Percentiles rank a stretch among this genome's conserved stretches.
These are phyloP conservation scores for Strix aluco DNA, from an alignment of 2,113 vertebrate species.

Conservation along the genomic window DNA sequence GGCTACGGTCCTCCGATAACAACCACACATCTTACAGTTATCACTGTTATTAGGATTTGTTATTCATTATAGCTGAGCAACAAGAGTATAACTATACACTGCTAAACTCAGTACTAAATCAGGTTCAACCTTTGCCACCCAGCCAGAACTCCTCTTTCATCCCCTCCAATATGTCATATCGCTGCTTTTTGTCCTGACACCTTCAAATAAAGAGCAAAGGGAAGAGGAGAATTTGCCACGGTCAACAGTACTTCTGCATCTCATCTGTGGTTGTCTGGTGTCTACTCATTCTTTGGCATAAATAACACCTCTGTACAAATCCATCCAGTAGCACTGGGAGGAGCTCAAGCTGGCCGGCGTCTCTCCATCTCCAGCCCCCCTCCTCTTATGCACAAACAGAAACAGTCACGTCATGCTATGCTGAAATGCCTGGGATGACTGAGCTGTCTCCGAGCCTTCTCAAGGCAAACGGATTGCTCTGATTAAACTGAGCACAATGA, in stretches of 20 bases:
- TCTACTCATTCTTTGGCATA: not conserved
- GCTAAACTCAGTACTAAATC: not conserved
- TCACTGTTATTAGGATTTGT: not conserved
- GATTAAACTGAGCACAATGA: not conserved
- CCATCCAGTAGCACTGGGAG: not conserved
- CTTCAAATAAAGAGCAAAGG: not conserved
- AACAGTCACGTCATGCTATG: not conserved
- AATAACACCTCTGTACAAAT: not conserved
- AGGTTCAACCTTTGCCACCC: not conserved
- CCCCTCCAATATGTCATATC: not conserved
- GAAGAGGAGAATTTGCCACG: not conserved
- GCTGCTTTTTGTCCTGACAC: not conserved
- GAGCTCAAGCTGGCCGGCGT: accelerated
- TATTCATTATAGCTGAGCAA: not conserved
- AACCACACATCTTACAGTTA: not conserved
- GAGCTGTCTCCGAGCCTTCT: not conserved
- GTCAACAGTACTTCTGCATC: not conserved
- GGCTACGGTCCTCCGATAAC: not conserved
- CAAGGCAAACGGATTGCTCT: not conserved
- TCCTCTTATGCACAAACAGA: not conserved
- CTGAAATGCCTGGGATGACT: accelerated
- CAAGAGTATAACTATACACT: not conserved
- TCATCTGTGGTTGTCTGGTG: not conserved
- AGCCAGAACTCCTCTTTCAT: not conserved
- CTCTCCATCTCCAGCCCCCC: not conserved